Evolutionary conservation across 1,140 invertebrate species (phyloP), one percentile per base, ranked within the genome.

Genomic region (Musca domestica): DNA sequence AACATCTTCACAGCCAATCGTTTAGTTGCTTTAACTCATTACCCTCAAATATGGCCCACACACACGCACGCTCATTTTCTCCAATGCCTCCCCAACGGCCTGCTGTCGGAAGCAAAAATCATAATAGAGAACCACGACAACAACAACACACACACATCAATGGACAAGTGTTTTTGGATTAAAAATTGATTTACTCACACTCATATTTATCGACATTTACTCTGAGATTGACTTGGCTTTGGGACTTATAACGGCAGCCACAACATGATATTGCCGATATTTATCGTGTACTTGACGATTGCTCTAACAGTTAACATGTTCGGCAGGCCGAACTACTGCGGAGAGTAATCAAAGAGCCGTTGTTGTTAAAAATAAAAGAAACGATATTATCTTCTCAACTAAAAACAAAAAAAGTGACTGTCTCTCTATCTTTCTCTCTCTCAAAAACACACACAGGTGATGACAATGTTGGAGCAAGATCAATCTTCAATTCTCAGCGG

Each of bases 11-110:
- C 41, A 41, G 34, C 56, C 56, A 61, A 61, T 61, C 56, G 19
- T 61, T 61, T 34, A 41, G n/a, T 61, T 61, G 56, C 56, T 61
- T 56, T 56, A 23, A 22, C 52, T 41, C 19, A 61, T 30, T 41
- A 34, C 56, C 56, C 27, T 41, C 34, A 41, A 23, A 41, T 48
- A 3, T 34, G 14, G 15, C 23, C 27, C 14, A 46, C 58, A 46
- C 51, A 14, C 54, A 25, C 19, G 49, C 27, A 63, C 56, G 19
- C 17, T 30, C 17, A 48, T 25, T 19, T 1, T 27, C 64, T 19
- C 46, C 14, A 47, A 46, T 25, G 3, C 25, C 25, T 17, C 27
- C 3, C 27, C 27, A 30, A n/a, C n/a, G n/a, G n/a, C n/a, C n/a
- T n/a, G n/a, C n/a, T n/a, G n/a, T 41, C 34, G 34, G 34, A 41